Conservation (phyloP, 2,797 vertebrate genomes). For the Oophaga sylvatica region DNA sequence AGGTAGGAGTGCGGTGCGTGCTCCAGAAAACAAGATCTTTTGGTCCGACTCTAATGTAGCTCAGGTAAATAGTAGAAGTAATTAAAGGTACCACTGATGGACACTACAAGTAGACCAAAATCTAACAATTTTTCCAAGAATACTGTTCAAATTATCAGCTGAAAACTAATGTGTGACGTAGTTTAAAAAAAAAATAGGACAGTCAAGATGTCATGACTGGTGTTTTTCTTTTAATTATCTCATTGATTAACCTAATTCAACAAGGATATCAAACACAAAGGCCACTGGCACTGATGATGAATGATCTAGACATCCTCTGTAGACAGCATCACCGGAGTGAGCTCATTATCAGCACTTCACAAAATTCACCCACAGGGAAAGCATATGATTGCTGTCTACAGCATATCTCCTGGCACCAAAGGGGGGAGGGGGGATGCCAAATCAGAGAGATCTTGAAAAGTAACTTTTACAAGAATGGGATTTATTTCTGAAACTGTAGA, state of each 20-base stretch:
- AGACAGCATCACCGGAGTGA: background rate
- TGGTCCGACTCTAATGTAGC: too few relatives aligned
- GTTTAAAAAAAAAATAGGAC: too few relatives aligned
- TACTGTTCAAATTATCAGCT: too few relatives aligned
- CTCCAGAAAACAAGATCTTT: too few relatives aligned
- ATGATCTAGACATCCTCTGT: background rate
- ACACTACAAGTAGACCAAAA: too few relatives aligned
- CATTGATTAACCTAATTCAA: background rate
- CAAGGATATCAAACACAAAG: background rate
- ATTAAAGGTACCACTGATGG: too few relatives aligned
- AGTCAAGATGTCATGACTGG: background rate
- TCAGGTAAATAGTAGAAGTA: too few relatives aligned
- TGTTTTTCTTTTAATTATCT: background rate
- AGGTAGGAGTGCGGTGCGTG: too few relatives aligned
- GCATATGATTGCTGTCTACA: background rate
- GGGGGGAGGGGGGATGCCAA: too few relatives aligned
- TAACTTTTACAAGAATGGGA: background rate
- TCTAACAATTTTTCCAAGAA: too few relatives aligned
- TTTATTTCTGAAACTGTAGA: background rate
- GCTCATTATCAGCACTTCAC: background rate
- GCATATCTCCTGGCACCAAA: background rate
- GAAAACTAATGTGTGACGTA: too few relatives aligned
- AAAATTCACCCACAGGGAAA: background rate
- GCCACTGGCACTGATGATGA: background rate
- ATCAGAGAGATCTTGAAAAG: background rate